Percentiles rank a stretch among this genome's conserved stretches.
Evolutionary conservation across 1,140 invertebrate genomes (phyloP).

Genomic region (Caenorhabditis remanei): DNA sequence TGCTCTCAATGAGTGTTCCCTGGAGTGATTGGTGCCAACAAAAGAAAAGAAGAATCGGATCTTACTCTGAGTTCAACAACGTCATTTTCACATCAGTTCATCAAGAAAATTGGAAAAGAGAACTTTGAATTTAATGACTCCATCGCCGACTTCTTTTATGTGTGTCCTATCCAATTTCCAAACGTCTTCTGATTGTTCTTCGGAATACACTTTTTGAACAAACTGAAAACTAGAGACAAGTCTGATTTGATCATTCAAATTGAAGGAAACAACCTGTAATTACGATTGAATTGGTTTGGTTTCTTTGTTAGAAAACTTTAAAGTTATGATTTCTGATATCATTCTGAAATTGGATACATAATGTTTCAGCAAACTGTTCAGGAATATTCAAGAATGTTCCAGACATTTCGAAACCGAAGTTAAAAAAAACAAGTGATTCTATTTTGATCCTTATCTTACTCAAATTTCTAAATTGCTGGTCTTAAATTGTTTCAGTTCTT

Average conservation of each 20-base stretch:
- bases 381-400: too few species aligned
- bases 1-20: constrained; percentile 31
- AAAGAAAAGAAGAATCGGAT: neutral
- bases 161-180: constrained; percentile 41
- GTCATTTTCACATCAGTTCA: constrained; percentile 32
- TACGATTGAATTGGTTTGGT: too few species aligned
- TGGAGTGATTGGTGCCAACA: neutral
- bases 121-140: constrained; percentile 39
- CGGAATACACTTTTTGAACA: constrained; percentile 8
- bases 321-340: too few species aligned
- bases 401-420: too few species aligned
- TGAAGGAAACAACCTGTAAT: too few species aligned
- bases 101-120: neutral
- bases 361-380: too few species aligned
- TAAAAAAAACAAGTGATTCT: too few species aligned
- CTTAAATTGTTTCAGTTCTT: too few species aligned
- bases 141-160: constrained; percentile 8
- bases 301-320: neutral
- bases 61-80: neutral
- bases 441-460: too few species aligned
- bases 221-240: neutral
- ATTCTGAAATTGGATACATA: too few species aligned
- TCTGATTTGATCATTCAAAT: neutral
- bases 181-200: constrained; percentile 49
- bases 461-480: too few species aligned